These are phyloP conservation scores for Eupithecia inturbata DNA, from an alignment of 2,888 invertebrate genomes.

Conservation along the genomic window DNA sequence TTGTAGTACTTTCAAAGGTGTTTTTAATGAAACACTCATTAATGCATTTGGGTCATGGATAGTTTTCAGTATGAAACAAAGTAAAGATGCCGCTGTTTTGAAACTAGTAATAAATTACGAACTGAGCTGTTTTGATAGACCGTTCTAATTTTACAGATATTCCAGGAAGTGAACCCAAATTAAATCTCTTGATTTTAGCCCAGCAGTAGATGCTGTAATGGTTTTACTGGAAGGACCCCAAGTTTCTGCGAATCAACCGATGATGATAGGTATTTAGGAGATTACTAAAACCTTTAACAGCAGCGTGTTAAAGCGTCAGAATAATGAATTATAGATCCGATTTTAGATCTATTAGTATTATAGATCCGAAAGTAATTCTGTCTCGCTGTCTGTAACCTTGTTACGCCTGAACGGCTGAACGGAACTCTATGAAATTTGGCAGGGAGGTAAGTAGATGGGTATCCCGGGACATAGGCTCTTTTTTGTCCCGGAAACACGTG, in stretches of 20 bases:
- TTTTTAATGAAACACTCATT: slow-evolving; percentile 39
- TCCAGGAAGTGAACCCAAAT: neutral
- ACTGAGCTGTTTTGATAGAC: neutral
- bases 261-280: neutral
- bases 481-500: too few relatives aligned
- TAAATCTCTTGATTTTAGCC: neutral
- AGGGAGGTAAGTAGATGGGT: too few relatives aligned
- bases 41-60: slow-evolving; percentile 45
- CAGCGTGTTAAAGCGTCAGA: neutral
- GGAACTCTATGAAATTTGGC: too few relatives aligned
- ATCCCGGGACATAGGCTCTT: too few relatives aligned
- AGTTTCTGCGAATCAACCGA: neutral
- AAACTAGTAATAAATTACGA: slow-evolving; percentile 6
- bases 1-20: slow-evolving; percentile 35
- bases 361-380: too few relatives aligned
- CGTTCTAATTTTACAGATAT: neutral
- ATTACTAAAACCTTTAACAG: neutral
- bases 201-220: neutral
- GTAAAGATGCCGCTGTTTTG: slow-evolving; percentile 23
- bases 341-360: too few relatives aligned
- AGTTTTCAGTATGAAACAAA: slow-evolving; percentile 33
- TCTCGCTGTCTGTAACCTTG: too few relatives aligned
- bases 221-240: neutral
- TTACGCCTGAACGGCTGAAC: too few relatives aligned
- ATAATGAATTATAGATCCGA: too few relatives aligned